Percentiles rank a stretch among this genome's conserved stretches.
These are phyloP conservation scores for Prunella fulvescens DNA, from an alignment of 2,113 vertebrate species.

Conservation along the genomic window DNA sequence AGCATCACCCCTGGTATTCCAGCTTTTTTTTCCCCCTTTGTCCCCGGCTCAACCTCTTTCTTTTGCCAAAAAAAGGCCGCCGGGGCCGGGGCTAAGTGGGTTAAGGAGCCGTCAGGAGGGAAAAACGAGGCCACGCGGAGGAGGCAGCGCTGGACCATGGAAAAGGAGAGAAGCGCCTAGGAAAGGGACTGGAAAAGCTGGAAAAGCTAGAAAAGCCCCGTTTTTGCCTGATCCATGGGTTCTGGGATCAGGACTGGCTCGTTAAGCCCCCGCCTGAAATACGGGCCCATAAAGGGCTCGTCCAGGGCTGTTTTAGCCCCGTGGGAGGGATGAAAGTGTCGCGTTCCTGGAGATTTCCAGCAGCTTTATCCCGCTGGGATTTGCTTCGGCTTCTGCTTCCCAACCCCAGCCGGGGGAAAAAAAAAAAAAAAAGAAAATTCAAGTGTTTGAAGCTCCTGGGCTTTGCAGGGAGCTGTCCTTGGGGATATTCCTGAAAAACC, in stretches of 20 bases:
- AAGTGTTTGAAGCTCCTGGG: neutral
- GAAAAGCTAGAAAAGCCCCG: neutral
- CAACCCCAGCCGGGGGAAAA: fast-evolving
- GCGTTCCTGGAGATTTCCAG: neutral
- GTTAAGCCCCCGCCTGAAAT: fast-evolving
- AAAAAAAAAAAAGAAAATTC: neutral
- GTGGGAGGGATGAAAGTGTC: neutral
- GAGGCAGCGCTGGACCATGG: neutral
- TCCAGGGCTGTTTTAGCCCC: neutral
- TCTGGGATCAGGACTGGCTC: neutral
- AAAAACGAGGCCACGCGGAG: neutral
- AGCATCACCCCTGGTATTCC: neutral
- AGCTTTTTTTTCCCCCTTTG: neutral
- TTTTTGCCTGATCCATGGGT: neutral
- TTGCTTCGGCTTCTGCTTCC: neutral
- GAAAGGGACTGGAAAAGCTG: neutral
- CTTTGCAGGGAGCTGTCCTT: neutral
- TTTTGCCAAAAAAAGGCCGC: neutral
- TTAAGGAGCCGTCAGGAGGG: neutral
- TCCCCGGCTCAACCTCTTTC: neutral
- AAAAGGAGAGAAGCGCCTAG: neutral
- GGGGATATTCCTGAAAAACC: neutral
- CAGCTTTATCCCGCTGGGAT: neutral
- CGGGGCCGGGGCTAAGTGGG: neutral
- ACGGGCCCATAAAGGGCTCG: fast-evolving